Evolutionary conservation across 2,888 invertebrate genomes (phyloP).

Genomic region (Lampropteryx suffumata): DNA sequence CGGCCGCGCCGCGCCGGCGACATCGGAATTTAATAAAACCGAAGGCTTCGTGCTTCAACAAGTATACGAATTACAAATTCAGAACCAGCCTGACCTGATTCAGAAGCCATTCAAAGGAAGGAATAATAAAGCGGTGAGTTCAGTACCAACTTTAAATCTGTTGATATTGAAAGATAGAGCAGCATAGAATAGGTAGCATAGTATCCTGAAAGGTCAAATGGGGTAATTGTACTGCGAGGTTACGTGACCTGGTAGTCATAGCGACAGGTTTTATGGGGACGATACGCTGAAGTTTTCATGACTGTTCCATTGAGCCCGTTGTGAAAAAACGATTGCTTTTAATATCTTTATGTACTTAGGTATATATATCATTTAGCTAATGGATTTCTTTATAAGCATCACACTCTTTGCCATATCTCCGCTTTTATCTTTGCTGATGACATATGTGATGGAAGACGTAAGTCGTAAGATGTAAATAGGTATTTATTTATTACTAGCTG

Average conservation of each 20-base stretch:
- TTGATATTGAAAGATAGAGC: not conserved
- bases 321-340: no score
- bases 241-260: slow-evolving; percentile 30
- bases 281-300: slow-evolving; percentile 19
- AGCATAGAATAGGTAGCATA: not conserved
- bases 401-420: not conserved
- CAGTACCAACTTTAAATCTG: not conserved
- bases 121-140: no score
- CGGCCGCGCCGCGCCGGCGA: slow-evolving; percentile 19
- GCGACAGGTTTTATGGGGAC: slow-evolving; percentile 20
- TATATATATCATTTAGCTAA: no score
- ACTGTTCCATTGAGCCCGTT: not conserved
- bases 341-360: no score
- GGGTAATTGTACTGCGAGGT: slow-evolving; percentile 15
- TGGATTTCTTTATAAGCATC: not conserved
- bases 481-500: no score
- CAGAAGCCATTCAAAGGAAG: slow-evolving; percentile 5
- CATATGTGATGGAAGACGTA: no score
- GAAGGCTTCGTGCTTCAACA: slow-evolving; percentile 41
- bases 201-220: slow-evolving; percentile 16
- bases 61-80: slow-evolving; percentile 29
- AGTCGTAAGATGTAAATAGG: no score
- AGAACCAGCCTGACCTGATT: slow-evolving; percentile 15
- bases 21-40: no score
- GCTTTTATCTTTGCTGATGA: slow-evolving; percentile 11